Evolutionary conservation across 2,113 vertebrate species (phyloP).

Genomic region (Callospermophilus lateralis): DNA sequence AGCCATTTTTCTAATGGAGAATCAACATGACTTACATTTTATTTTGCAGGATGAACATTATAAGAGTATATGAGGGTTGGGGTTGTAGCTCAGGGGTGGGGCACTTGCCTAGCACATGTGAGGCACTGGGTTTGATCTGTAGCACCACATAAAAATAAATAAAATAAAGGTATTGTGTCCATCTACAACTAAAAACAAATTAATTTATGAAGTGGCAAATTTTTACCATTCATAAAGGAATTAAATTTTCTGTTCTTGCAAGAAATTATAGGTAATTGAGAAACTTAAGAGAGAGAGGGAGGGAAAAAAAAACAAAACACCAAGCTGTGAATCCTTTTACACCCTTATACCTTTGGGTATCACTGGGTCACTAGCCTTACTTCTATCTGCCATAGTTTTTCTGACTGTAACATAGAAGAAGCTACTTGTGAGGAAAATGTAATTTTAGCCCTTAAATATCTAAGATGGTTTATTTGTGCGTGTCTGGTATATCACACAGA

Average conservation of each 20-base stretch:
- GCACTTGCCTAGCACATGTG: too few relatives aligned
- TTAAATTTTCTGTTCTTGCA: constrained; percentile 55
- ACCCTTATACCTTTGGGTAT: not conserved
- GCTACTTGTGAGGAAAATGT: not conserved
- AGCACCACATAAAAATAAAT: too few relatives aligned
- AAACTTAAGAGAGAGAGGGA: constrained; percentile 16
- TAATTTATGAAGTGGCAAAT: constrained; percentile 14
- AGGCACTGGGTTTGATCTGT: too few relatives aligned
- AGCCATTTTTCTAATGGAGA: constrained; percentile 39
- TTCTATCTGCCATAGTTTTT: constrained; percentile 13
- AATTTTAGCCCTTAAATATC: constrained; percentile 19
- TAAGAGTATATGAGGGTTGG: not conserved
- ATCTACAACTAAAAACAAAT: too few relatives aligned
- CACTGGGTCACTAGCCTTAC: constrained; percentile 8
- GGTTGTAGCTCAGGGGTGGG: too few relatives aligned
- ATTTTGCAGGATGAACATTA: constrained; percentile 50
- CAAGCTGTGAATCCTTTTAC: not conserved
- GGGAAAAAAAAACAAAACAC: not conserved
- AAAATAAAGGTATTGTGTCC: too few relatives aligned
- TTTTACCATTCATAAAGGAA: not conserved
- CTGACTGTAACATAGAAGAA: not conserved
- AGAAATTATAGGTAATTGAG: constrained; percentile 53
- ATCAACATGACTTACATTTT: not conserved
- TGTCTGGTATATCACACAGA: not conserved
- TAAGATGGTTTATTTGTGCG: not conserved